phyloP scores from a whole-genome alignment of 2,888 invertebrate genomes.

The Serripes groenlandicus region DNA sequence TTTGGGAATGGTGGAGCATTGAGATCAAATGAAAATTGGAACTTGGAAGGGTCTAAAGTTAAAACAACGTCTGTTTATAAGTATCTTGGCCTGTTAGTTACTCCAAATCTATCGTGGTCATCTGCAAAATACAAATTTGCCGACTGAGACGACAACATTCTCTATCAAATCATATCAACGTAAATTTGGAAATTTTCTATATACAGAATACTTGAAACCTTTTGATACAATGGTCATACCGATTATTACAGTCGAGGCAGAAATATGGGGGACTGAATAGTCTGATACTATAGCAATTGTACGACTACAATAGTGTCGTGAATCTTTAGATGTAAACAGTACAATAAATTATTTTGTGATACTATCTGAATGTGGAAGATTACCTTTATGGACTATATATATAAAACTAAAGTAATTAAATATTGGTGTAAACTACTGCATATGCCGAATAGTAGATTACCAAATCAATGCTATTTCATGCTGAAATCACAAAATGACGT shows the following conservation, averaged over 20 bases:
- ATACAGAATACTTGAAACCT: neutral
- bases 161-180: too few species aligned
- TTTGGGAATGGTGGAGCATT: too few species aligned
- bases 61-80: too few species aligned
- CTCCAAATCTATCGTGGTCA: too few species aligned
- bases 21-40: too few species aligned
- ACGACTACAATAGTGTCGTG: neutral
- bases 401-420: neutral
- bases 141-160: too few species aligned
- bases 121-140: too few species aligned
- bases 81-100: too few species aligned
- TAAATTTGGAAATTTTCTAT: neutral
- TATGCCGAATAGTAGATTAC: neutral
- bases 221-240: neutral
- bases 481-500: neutral
- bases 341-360: neutral
- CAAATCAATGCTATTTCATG: neutral
- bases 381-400: neutral
- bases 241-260: neutral
- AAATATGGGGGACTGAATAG: neutral
- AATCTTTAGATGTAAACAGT: neutral
- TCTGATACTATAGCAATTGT: neutral
- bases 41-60: too few species aligned
- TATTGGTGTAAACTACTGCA: neutral
- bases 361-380: neutral